phyloP scores from a whole-genome alignment of 2,797 vertebrate genomes.

The Danio aesculapii region DNA sequence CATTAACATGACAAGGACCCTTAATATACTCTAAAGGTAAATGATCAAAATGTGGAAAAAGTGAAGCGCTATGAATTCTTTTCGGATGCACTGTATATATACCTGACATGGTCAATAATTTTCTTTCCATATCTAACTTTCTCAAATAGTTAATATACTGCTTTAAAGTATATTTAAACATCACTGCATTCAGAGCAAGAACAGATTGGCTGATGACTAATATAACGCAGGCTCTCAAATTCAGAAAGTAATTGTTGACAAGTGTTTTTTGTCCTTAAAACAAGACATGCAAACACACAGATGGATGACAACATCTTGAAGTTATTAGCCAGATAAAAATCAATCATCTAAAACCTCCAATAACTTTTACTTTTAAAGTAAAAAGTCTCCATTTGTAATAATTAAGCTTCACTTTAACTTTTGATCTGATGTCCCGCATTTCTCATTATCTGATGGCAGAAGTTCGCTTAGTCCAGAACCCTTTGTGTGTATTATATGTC shows the following conservation, averaged over 20 bases:
- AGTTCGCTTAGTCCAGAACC: background rate
- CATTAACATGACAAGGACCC: too few relatives aligned
- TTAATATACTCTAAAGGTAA: too few relatives aligned
- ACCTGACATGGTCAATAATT: too few relatives aligned
- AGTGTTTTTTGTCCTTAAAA: background rate
- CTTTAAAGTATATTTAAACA: background rate
- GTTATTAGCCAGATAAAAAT: slow-evolving; percentile 40
- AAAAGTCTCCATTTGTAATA: slow-evolving; percentile 29
- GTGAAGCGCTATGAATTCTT: too few relatives aligned
- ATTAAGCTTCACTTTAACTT: slow-evolving; percentile 19
- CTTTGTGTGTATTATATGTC: background rate
- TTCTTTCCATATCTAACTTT: too few relatives aligned
- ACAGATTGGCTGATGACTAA: slow-evolving; percentile 4
- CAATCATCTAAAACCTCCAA: background rate
- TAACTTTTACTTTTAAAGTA: background rate
- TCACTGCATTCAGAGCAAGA: background rate
- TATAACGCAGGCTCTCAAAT: background rate
- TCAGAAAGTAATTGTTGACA: background rate
- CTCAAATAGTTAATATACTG: too few relatives aligned
- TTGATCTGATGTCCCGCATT: slow-evolving; percentile 2
- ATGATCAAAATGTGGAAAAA: too few relatives aligned
- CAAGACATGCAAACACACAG: slow-evolving; percentile 25
- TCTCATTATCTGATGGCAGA: slow-evolving; percentile 11
- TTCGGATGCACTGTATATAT: too few relatives aligned
- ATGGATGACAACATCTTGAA: slow-evolving; percentile 38